Conservation (phyloP, 2,888 invertebrate species). For the Acleris laterana region DNA sequence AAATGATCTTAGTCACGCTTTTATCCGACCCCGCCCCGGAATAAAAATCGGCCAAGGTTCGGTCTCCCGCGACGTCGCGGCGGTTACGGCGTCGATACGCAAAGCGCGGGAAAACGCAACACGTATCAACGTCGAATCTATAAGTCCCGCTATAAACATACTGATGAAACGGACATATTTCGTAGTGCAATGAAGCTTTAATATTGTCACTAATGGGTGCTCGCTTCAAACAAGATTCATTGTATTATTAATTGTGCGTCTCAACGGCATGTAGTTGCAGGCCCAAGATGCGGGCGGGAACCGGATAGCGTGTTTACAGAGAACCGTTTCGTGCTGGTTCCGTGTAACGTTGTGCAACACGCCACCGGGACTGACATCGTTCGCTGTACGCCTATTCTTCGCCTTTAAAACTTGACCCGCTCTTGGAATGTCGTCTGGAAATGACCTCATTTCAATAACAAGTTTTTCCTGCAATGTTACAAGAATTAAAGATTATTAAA, state of each 20-base stretch:
- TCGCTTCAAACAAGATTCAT: too few relatives aligned
- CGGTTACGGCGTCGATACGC: slow-evolving; percentile 18
- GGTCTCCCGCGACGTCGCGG: slow-evolving; percentile 48
- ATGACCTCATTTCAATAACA: slow-evolving; percentile 15
- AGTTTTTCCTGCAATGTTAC: slow-evolving; percentile 1
- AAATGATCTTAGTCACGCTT: slow-evolving; percentile 49
- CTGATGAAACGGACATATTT: too few relatives aligned
- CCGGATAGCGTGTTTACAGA: slow-evolving; percentile 65
- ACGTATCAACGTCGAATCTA: not conserved
- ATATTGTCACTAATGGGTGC: too few relatives aligned
- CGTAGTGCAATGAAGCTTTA: too few relatives aligned
- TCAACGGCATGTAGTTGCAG: too few relatives aligned
- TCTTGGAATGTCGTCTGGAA: slow-evolving; percentile 32
- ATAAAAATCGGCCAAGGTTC: slow-evolving; percentile 54
- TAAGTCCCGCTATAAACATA: not conserved
- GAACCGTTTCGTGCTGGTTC: slow-evolving; percentile 61
- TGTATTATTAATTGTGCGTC: too few relatives aligned
- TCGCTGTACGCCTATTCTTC: slow-evolving; percentile 42
- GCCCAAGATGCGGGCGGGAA: slow-evolving; percentile 39
- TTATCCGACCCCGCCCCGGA: slow-evolving; percentile 38
- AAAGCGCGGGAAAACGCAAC: slow-evolving; percentile 25
- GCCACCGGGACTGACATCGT: too few relatives aligned
- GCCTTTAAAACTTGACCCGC: slow-evolving; percentile 46
- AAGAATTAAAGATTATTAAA: not conserved
- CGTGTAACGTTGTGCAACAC: slow-evolving; percentile 58